Base-by-base conservation (phyloP, 2,113 vertebrate genomes). In the Salvelinus sp. region DNA sequence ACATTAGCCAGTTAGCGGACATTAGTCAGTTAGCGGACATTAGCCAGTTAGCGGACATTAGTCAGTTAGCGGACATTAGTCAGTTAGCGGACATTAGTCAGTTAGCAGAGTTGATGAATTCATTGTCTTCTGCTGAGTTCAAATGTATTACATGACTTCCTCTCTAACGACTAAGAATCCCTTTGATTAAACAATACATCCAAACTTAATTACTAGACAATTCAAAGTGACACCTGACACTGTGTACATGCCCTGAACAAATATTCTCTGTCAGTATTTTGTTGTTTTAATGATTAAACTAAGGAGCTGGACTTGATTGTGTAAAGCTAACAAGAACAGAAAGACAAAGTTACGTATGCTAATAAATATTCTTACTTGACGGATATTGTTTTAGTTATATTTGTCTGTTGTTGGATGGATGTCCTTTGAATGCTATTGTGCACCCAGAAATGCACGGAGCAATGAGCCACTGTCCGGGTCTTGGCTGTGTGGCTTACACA, bases 151-250 rank as follows among this genome's bases (percentile, higher is more conserved):
- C 25, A 76, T 3, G 20, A 28, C 58, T 44, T 70, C 58, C 63
- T 74, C 72, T 63, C 5, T 67, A 72, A 74, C 27, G 60, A 48
- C 54, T 63, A 23, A 44, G 50, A 85, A 76, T 72, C 27, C 38
- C 5, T 62, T 48, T 75, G 76, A 48, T 62, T 4, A 81, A 78
- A 79, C 60, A 12, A 81, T 75, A 76, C 58, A 76, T 81, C 69
- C 76, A 74, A 70, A 79, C 70, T 76, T 66, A 63, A 82, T 82
- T 82, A 80, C 80, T 74, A 64, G 57, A 63, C 76, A 81, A 81
- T 82, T 75, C 72, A 73, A 81, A 85, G 74, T 77, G 14, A 30
- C 16, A 30, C 22, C 58, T 28, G 75, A 60, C 64, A 72, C 14
- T 68, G 30, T 77, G 80, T 44, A 66, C 60, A 75, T 73, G 64